Base-by-base conservation (phyloP, 2,113 vertebrate species). In the Smithornis capensis region DNA sequence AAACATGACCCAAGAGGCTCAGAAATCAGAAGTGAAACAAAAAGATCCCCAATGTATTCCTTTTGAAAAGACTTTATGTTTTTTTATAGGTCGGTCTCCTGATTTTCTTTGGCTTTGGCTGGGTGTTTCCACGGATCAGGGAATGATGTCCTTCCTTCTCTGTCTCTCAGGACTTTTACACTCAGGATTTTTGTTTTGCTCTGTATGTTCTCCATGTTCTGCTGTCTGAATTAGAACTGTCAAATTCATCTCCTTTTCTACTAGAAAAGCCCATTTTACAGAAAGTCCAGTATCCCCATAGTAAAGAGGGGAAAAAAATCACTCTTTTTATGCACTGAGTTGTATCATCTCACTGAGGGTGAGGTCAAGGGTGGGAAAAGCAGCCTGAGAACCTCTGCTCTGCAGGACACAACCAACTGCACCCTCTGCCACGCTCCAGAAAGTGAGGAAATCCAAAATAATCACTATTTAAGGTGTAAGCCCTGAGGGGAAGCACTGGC, bases 401-500 rank as follows among this genome's bases (percentile, higher is more conserved):
- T 42, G 11, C 68, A 38, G 37, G 24, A 21, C 47, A 29, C 10
- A 40, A 9, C 40, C 19, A 73, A 12, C 8, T 5, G 4, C 17
- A 8, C 6, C 1, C 2, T 24, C 31, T 33, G 24, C 52, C 40
- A 4, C 1, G 1, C 10, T 33, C 14, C 4, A 19, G 15, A 15
- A 19, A 33, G 5, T 0, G 2, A 59, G 5, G 7, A n/a, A 57
- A 37, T 11, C 2, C 22, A 27, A 69, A 50, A 2, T 2, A 42
- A 62, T 2, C 6, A 3, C 2, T 5, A 37, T 33, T 5, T 6
- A 1, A 10, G 15, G 38, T 9, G 6, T 2, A 38, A 70, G 4
- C 9, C 27, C n/a, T 3, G 4, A 10, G 10, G 18, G 5, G 9
- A 0, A 3, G 12, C 0, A 2, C 9, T 4, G n/a, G n/a, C n/a